These are phyloP conservation scores for Galeruca laticollis DNA, from an alignment of 2,888 invertebrate genomes.

Conservation along the genomic window DNA sequence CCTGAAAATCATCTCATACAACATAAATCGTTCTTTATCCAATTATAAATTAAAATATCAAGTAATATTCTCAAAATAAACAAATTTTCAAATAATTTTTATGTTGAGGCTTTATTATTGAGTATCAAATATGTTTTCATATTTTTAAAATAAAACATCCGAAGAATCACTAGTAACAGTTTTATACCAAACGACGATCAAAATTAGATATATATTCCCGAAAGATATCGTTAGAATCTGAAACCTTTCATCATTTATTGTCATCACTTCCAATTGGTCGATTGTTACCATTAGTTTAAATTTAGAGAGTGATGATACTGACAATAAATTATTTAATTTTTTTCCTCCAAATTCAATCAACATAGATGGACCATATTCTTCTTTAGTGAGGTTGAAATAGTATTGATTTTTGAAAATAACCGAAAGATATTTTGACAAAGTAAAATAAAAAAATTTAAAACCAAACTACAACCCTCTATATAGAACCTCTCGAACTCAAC, in stretches of 20 bases:
- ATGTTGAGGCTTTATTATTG: too few relatives aligned
- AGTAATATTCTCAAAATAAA: too few relatives aligned
- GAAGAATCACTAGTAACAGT: not conserved
- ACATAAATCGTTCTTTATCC: too few relatives aligned
- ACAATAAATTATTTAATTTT: not conserved
- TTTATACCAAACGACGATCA: slow-evolving; percentile 16
- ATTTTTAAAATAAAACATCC: slow-evolving; percentile 20
- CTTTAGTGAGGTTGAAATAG: too few relatives aligned
- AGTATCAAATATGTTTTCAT: too few relatives aligned
- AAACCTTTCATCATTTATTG: slow-evolving; percentile 61
- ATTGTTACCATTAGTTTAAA: slow-evolving; percentile 51
- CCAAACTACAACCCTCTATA: not conserved
- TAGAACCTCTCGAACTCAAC: not conserved
- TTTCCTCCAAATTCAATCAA: not conserved
- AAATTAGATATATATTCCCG: slow-evolving; percentile 56
- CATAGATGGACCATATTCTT: too few relatives aligned
- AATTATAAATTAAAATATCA: too few relatives aligned
- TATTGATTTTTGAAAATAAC: too few relatives aligned
- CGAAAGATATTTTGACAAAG: too few relatives aligned
- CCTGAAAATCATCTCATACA: too few relatives aligned
- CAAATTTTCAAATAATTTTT: too few relatives aligned
- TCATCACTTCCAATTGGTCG: slow-evolving; percentile 54
- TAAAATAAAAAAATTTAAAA: not conserved
- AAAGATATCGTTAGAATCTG: slow-evolving; percentile 63
- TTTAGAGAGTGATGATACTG: slow-evolving; percentile 21